Evolutionary conservation across 1,140 invertebrate species (phyloP).

Genomic region (Drosophila eugracilis): DNA sequence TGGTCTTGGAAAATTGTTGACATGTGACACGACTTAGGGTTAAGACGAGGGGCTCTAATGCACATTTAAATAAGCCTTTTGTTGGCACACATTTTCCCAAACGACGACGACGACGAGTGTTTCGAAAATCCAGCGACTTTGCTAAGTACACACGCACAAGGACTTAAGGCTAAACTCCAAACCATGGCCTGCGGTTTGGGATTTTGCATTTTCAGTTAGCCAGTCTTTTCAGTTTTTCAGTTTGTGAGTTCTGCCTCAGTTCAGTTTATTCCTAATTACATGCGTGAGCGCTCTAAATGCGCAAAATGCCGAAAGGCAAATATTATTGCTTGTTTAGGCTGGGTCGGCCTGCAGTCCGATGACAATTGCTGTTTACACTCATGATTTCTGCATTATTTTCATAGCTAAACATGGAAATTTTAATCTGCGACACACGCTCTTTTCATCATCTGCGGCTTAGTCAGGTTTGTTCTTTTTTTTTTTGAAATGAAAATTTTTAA

Average conservation of each 20-base stretch:
- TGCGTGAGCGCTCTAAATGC: slow-evolving; percentile 67
- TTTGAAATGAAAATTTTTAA: slow-evolving; percentile 38
- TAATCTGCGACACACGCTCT: slow-evolving; percentile 62
- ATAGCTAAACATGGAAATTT: slow-evolving; percentile 47
- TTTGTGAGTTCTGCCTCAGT: slow-evolving; percentile 11
- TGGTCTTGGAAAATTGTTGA: slow-evolving; percentile 44
- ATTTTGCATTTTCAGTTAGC: too few relatives aligned
- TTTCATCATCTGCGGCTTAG: slow-evolving; percentile 51
- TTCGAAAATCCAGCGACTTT: slow-evolving; percentile 60
- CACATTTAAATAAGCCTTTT: slow-evolving; percentile 65
- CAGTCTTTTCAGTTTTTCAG: not conserved
- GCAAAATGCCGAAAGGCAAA: slow-evolving; percentile 56
- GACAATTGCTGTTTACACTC: slow-evolving; percentile 42
- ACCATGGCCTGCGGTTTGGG: not conserved
- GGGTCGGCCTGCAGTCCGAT: slow-evolving; percentile 4
- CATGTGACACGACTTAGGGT: slow-evolving; percentile 64
- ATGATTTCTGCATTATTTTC: slow-evolving; percentile 44
- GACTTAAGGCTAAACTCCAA: slow-evolving; percentile 39
- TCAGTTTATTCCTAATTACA: slow-evolving; percentile 61
- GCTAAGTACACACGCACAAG: slow-evolving; percentile 59
- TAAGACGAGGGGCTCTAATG: slow-evolving; percentile 18
- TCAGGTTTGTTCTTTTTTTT: slow-evolving; percentile 44
- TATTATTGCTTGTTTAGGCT: slow-evolving; percentile 62
- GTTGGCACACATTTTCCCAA: slow-evolving; percentile 27
- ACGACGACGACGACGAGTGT: slow-evolving; percentile 17